A percentile compares a stretch with the other conserved stretches of the same genome.
Conservation (phyloP, 2,888 invertebrate genomes). For the Caenorhabditis auriculariae region DNA sequence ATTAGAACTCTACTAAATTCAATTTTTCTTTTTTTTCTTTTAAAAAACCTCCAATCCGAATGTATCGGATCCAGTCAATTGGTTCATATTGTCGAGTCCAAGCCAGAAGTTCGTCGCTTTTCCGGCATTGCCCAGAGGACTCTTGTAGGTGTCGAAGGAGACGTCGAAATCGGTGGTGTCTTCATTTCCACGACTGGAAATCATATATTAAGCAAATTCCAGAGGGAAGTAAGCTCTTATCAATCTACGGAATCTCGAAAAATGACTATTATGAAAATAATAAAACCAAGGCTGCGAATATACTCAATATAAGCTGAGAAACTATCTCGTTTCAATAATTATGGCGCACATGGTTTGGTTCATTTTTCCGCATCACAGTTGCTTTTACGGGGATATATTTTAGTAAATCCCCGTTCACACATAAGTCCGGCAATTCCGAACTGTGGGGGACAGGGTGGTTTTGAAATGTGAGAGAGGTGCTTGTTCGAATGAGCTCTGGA, state of each 20-base stretch:
- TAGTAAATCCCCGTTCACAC: too few species aligned
- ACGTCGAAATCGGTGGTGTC: conserved; percentile 7
- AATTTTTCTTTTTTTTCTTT: too few species aligned
- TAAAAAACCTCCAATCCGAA: neutral
- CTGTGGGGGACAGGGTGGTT: too few species aligned
- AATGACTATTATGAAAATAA: neutral
- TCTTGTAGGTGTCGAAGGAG: conserved; percentile 12
- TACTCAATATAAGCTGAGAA: neutral
- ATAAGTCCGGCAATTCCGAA: too few species aligned
- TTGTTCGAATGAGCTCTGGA: too few species aligned
- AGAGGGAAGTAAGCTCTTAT: neutral
- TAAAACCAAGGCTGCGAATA: too few species aligned
- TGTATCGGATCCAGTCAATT: conserved; percentile 1
- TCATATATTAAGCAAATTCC: neutral
- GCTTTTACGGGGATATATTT: too few species aligned
- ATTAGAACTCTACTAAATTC: too few species aligned
- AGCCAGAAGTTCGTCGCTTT: conserved; percentile 31
- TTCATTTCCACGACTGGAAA: conserved; percentile 11
- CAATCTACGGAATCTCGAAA: neutral
- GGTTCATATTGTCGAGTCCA: conserved; percentile 37
- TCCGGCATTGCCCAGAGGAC: conserved; percentile 20
- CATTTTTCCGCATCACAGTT: too few species aligned
- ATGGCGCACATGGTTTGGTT: too few species aligned
- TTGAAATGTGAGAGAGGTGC: too few species aligned
- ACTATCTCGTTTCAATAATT: neutral